Base-by-base conservation (phyloP, 2,888 invertebrate species). In the Temnothorax unifasciatus region DNA sequence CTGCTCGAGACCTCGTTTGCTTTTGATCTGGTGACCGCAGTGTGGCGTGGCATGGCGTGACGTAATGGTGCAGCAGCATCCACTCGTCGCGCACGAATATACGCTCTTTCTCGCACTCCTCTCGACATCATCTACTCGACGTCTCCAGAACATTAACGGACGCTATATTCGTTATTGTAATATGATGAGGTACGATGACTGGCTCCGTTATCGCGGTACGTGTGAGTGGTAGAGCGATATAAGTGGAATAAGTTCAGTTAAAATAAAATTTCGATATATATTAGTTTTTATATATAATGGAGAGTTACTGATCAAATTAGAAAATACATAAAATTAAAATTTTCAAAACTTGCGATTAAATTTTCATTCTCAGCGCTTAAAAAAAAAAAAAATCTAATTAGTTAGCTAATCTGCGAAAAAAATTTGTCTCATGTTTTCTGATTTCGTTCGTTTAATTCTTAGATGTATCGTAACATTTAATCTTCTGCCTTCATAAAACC, bases 1-100 rank as follows among this genome's bases (percentile, higher is more conserved):
- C 74, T 81, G 74, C 68, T 83, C 83, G 81, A 77, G 74, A 83
- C 84, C 82, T 87, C 86, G 88, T 88, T 86, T 85, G 77, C 85
- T 73, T 73, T 57, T 63, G 59, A 84, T 64, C 82, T 68, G 84
- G 41, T 69, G 83, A 57, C 64, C 71, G 64, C 79, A 64, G 76
- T 71, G 74, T 61, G 34, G 25, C 59, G 38, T 29, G 50, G 47
- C 38, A 4, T 44, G 59, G 75, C 66, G 66, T 68, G 76, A 54
- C 54, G 76, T 68, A 68, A 77, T 68, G 41, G 9, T 29, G n/a
- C 25, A 11, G 47, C 79, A 81, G 47, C 79, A 81, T 81, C 79
- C 71, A 71, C 59, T 79, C 57, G 57, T 44, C 38, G 63, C n/a
- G 63, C 47, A 50, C 47, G 47, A 59, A 59, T 47, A 25, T 50